Evolutionary conservation across 2,888 invertebrate species (phyloP).

Genomic region (Vesta saturnalis): DNA sequence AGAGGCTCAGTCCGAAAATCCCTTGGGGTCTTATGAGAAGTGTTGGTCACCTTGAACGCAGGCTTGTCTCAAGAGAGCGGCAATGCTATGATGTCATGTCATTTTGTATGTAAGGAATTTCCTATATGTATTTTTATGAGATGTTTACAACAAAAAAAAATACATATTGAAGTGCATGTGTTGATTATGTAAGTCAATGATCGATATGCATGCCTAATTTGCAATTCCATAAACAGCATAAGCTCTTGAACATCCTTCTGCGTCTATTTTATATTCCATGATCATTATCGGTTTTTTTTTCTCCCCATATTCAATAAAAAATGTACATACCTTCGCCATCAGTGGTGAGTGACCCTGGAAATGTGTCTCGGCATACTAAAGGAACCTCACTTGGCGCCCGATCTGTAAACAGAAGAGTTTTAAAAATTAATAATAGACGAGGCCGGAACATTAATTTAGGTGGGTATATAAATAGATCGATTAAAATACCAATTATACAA

Average conservation of each 20-base stretch:
- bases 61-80: slow-evolving; percentile 45
- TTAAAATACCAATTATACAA: slow-evolving; percentile 18
- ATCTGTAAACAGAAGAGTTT: slow-evolving; percentile 63
- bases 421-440: slow-evolving; percentile 17
- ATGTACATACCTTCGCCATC: slow-evolving; percentile 80
- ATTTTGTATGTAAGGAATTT: slow-evolving; percentile 24
- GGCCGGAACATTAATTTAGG: slow-evolving; percentile 16
- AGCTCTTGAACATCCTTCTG: slow-evolving; percentile 21
- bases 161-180: too few species aligned
- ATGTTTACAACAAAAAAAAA: too few species aligned
- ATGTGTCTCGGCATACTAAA: slow-evolving; percentile 70
- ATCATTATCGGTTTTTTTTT: slow-evolving; percentile 20
- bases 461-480: slow-evolving; percentile 13
- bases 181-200: neutral
- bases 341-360: slow-evolving; percentile 80
- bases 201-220: slow-evolving; percentile 20
- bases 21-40: slow-evolving; percentile 37
- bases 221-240: slow-evolving; percentile 30
- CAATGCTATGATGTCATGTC: slow-evolving; percentile 44
- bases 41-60: slow-evolving; percentile 50
- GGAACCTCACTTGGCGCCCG: slow-evolving; percentile 76
- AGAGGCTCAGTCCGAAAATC: slow-evolving; percentile 27
- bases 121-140: neutral
- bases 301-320: slow-evolving; percentile 19
- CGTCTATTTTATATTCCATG: slow-evolving; percentile 28